Base-by-base conservation (phyloP, 1,140 invertebrate species). In the Scylla paramamosain region DNA sequence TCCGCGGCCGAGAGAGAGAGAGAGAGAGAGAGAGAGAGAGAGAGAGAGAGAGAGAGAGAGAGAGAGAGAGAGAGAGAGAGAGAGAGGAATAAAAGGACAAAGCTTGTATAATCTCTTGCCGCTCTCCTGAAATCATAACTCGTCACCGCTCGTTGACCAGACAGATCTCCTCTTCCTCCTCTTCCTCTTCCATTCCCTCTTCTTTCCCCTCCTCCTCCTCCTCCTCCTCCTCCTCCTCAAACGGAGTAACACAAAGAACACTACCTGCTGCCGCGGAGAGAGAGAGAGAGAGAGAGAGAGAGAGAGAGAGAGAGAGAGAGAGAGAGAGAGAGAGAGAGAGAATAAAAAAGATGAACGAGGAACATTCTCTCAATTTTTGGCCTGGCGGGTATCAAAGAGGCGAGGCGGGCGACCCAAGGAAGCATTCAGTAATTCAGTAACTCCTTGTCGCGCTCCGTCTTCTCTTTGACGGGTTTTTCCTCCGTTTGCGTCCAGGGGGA, bases 401-500 rank as follows among this genome's bases (percentile, higher is more conserved):
- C 20, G 67, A 77, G 67, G 67, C 67, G 67, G 67, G 67, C 67
- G 67, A 77, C 67, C 67, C 67, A 77, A 77, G 67, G 67, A 77
- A 77, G 67, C 67, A 77, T 77, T 77, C 67, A 77, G 67, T 77
- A 77, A 77, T 77, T 77, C 67, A 77, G 67, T 77, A 77, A 77
- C 67, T 77, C 67, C 67, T 77, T 77, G 67, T 77, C 67, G 67
- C 67, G 67, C n/a, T 25, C 67, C 16, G 67, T 77, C 67, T n/a
- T 77, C 67, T n/a, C n/a, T 77, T 77, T 77, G 67, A 77, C 67
- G 67, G 8, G 67, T 77, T 77, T 77, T 77, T 77, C 67, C 67
- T 77, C 67, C 67, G 67, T 77, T 77, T 77, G 67, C 67, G 67
- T n/a, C 25, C 67, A 77, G 67, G 67, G 67, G 67, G 67, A n/a